Conservation (phyloP, 2,113 vertebrate genomes). For the Camelus dromedarius region DNA sequence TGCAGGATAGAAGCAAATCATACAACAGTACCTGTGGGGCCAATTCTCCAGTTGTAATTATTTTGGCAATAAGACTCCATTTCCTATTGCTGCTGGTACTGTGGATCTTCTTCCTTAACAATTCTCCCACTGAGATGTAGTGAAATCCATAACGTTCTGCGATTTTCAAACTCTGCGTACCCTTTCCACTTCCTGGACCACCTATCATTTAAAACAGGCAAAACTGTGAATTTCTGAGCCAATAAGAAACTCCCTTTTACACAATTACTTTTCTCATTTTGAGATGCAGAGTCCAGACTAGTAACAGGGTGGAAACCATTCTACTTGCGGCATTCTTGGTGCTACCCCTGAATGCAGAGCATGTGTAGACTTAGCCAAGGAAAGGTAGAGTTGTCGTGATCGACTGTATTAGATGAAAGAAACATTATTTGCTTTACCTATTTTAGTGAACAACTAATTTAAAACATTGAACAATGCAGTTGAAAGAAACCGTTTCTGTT, state of each 20-base stretch:
- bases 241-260: background rate
- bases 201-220: constrained; percentile 86
- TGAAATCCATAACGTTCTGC: constrained; percentile 97
- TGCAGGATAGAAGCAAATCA: background rate
- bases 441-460: background rate
- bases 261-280: background rate
- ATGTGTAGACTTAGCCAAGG: background rate
- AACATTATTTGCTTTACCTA: background rate
- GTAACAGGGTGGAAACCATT: background rate
- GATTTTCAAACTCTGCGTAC: constrained; percentile 98
- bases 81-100: constrained; percentile 98
- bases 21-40: constrained; percentile 94
- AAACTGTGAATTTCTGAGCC: background rate
- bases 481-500: background rate
- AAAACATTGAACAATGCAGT: background rate
- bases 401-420: background rate
- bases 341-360: background rate
- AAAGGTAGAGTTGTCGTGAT: background rate
- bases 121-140: constrained; percentile 97
- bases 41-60: constrained; percentile 98
- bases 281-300: background rate
- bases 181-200: constrained; percentile 98
- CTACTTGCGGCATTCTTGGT: background rate
- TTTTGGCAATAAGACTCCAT: constrained; percentile 99
- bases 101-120: constrained; percentile 98